phyloP scores from a whole-genome alignment of 1,140 invertebrate genomes.

The Atopsyche davidsoni region DNA sequence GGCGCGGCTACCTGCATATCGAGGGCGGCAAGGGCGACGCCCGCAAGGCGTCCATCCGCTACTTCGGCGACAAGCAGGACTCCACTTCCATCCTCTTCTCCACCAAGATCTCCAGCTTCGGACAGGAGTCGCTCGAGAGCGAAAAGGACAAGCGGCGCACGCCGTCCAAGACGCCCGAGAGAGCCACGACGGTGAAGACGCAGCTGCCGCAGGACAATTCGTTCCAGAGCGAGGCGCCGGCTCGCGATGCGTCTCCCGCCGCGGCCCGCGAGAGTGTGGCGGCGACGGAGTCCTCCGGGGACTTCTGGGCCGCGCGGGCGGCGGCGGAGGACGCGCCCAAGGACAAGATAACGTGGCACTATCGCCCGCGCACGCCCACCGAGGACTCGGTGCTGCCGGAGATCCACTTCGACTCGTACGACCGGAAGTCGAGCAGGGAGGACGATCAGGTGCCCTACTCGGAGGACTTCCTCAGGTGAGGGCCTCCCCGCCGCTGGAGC shows the following conservation, averaged over 20 bases:
- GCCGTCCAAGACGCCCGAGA: slow-evolving; percentile 10
- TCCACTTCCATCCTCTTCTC: slow-evolving; percentile 44
- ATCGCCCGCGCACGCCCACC: slow-evolving; percentile 38
- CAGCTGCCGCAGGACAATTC: slow-evolving; percentile 30
- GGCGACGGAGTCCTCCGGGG: slow-evolving; percentile 32
- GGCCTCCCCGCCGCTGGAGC: slow-evolving; percentile 4
- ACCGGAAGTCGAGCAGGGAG: slow-evolving; percentile 33
- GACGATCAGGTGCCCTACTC: slow-evolving; percentile 34
- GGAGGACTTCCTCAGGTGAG: slow-evolving; percentile 50
- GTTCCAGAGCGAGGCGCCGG: slow-evolving; percentile 32
- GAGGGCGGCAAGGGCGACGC: slow-evolving; percentile 40
- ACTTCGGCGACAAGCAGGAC: slow-evolving; percentile 38
- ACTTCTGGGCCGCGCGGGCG: slow-evolving; percentile 32
- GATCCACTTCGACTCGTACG: slow-evolving; percentile 47
- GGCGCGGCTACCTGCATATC: slow-evolving; percentile 43
- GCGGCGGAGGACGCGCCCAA: slow-evolving; percentile 29
- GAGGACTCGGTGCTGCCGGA: slow-evolving; percentile 35
- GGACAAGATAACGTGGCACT: slow-evolving; percentile 43
- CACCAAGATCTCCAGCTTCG: slow-evolving; percentile 48
- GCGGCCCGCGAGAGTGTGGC: slow-evolving; percentile 35
- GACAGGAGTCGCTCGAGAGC: slow-evolving; percentile 44
- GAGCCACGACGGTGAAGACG: slow-evolving; percentile 36
- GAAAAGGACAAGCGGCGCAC: slow-evolving; percentile 18
- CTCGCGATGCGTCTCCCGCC: slow-evolving; percentile 30
- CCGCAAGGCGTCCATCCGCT: slow-evolving; percentile 39